Evolutionary conservation across 2,113 vertebrate species (phyloP).

Genomic region (Tiliqua scincoides): DNA sequence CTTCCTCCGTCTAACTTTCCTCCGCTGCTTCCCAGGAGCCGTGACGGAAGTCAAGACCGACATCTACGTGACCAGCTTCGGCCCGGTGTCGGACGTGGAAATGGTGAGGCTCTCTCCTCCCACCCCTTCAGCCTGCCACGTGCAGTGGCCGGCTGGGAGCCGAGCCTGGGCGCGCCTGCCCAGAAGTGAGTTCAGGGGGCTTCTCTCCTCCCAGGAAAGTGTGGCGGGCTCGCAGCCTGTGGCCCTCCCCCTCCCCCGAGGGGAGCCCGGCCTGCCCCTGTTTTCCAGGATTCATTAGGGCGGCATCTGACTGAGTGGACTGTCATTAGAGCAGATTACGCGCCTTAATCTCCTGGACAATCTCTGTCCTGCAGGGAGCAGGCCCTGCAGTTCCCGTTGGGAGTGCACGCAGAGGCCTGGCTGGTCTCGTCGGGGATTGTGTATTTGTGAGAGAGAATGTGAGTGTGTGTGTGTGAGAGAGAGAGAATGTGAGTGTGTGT

Average conservation of each 20-base stretch:
- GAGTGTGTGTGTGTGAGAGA: too few relatives aligned
- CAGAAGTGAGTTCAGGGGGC: neutral
- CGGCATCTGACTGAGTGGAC: slow-evolving; percentile 80
- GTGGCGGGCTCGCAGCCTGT: too few relatives aligned
- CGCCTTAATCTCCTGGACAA: slow-evolving; percentile 83
- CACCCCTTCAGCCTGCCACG: too few relatives aligned
- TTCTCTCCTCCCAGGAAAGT: too few relatives aligned
- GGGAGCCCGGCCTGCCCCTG: slow-evolving; percentile 12
- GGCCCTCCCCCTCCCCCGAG: neutral
- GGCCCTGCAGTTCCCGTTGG: slow-evolving; percentile 48
- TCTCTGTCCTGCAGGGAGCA: slow-evolving; percentile 66
- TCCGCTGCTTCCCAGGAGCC: slow-evolving; percentile 74
- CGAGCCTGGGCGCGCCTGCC: too few relatives aligned
- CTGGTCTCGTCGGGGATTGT: neutral
- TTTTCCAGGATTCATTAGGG: slow-evolving; percentile 73
- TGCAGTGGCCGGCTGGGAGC: neutral
- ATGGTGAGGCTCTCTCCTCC: slow-evolving; percentile 80
- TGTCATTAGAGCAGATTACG: slow-evolving; percentile 83
- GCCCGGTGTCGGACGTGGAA: slow-evolving; percentile 94
- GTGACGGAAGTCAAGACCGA: slow-evolving; percentile 96
- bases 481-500: too few relatives aligned
- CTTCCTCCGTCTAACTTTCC: neutral
- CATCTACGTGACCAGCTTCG: slow-evolving; percentile 96
- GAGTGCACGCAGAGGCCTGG: slow-evolving; percentile 15
- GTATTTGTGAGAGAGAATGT: neutral